Evolutionary conservation across 2,888 invertebrate genomes (phyloP), one percentile per base, ranked within the genome.

Genomic region (Melinaea menophilus): DNA sequence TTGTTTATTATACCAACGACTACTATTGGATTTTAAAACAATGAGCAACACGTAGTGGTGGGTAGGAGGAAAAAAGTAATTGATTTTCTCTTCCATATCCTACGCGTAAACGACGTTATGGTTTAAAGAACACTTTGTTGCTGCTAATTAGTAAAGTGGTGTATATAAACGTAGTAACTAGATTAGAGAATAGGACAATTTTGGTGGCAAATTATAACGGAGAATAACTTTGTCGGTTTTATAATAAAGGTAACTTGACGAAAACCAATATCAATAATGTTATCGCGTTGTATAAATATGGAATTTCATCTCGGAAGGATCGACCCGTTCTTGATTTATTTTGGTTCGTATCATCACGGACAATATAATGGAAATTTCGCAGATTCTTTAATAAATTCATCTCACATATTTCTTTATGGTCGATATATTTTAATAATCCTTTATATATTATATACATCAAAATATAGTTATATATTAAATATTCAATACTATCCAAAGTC

Each of bases 241-340:
- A 64, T 68, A 64, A 66, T 61, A 66, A 55, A 56, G 61, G 64
- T 62, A 64, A 63, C 34, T 67, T 37, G 35, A 33, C 61, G 59
- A 34, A 57, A 51, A 35, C 56, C 34, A 47, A 45, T 61, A 64
- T 55, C 34, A 47, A 45, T 61, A 64, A 67, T 63, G 64, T 61
- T 64, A 69, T 68, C 63, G 66, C 59, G 63, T 62, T 63, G 65
- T 58, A 55, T 64, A 65, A 71, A 68, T 67, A 68, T 62, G 68
- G 65, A 71, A 70, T 72, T 67, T 71, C 69, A 70, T 71, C 66
- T 68, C 63, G 68, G 68, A 68, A 69, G 69, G 65, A 69, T 69
- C 65, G 54, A 59, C 63, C 64, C 63, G 62, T 63, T 63, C 65
- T 66, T 69, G 67, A 71, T 72, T 69, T 71, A 71, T 71, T 68